These are phyloP conservation scores for Campoletis raptor DNA, from an alignment of 2,888 invertebrate species.

Conservation along the genomic window DNA sequence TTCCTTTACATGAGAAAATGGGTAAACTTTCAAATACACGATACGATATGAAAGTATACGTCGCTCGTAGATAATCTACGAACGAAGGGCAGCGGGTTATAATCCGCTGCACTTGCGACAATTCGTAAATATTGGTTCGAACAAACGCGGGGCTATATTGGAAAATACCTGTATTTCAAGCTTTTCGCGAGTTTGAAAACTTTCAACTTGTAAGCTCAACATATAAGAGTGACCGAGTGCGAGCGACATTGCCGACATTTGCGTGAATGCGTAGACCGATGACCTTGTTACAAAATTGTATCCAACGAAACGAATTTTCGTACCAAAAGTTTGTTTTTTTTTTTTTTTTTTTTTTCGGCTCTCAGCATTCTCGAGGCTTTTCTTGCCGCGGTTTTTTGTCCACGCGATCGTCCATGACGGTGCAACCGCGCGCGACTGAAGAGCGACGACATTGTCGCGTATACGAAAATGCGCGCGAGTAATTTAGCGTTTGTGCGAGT, in stretches of 20 bases:
- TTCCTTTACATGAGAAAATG: not conserved
- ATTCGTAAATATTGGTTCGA: not conserved
- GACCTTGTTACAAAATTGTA: not conserved
- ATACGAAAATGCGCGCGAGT: conserved; percentile 47
- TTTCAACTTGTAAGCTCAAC: conserved; percentile 17
- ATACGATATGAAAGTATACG: not conserved
- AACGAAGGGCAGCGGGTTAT: conserved; percentile 2
- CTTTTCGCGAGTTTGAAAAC: conserved; percentile 21
- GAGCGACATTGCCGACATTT: not conserved
- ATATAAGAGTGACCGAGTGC: not conserved
- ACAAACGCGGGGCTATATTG: not conserved
- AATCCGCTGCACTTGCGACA: conserved; percentile 8
- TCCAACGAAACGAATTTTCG: not conserved
- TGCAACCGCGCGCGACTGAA: conserved; percentile 37
- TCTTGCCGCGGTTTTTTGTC: conserved; percentile 1
- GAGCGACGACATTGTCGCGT: conserved; percentile 56
- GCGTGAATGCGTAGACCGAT: not conserved
- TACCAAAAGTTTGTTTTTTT: not conserved
- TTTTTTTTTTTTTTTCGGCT: not conserved
- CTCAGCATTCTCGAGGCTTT: not conserved
- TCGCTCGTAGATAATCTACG: not conserved
- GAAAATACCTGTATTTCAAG: not conserved
- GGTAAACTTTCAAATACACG: not conserved
- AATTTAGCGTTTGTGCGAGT: not conserved
- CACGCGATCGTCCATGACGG: conserved; percentile 27